Percentiles rank a stretch among this genome's conserved stretches.
Conservation (phyloP, 1,140 invertebrate genomes). For the Drosophila mojavensis region DNA sequence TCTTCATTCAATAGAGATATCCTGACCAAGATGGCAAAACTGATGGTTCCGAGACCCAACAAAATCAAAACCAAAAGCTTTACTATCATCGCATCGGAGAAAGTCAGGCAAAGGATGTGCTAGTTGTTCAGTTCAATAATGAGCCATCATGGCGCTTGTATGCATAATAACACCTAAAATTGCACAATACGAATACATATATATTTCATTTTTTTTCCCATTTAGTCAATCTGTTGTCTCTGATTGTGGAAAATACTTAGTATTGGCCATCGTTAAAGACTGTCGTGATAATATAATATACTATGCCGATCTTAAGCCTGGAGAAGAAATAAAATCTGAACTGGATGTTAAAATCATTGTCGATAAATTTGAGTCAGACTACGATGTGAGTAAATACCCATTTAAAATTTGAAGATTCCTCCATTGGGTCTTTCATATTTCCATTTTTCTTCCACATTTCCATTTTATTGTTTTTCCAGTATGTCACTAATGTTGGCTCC, state of each 20-base stretch:
- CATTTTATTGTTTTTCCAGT: conserved; percentile 85
- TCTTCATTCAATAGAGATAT: conserved; percentile 76
- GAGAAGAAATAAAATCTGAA: conserved; percentile 87
- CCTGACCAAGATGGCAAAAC: conserved; percentile 91
- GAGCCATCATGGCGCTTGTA: conserved; percentile 97
- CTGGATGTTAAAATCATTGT: conserved; percentile 91
- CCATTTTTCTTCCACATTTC: not conserved
- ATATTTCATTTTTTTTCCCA: not conserved
- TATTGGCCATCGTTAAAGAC: conserved; percentile 91
- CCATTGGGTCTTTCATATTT: not conserved
- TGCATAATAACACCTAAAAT: conserved; percentile 67
- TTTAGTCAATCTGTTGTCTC: conserved; percentile 88
- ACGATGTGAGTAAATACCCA: conserved; percentile 88
- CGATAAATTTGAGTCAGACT: conserved; percentile 96
- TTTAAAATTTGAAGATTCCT: not conserved
- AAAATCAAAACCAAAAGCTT: conserved; percentile 95
- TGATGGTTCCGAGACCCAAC: conserved; percentile 95
- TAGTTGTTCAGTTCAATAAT: conserved; percentile 96
- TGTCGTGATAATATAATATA: conserved; percentile 95
- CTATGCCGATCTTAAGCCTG: conserved; percentile 90
- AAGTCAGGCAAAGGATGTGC: conserved; percentile 93
- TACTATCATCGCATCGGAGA: conserved; percentile 96
- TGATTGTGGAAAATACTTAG: conserved; percentile 95
- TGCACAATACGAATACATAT: not conserved
- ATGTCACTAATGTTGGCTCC: conserved; percentile 94